Conservation (phyloP, 2,888 invertebrate species). For the Eurytoma californica region DNA sequence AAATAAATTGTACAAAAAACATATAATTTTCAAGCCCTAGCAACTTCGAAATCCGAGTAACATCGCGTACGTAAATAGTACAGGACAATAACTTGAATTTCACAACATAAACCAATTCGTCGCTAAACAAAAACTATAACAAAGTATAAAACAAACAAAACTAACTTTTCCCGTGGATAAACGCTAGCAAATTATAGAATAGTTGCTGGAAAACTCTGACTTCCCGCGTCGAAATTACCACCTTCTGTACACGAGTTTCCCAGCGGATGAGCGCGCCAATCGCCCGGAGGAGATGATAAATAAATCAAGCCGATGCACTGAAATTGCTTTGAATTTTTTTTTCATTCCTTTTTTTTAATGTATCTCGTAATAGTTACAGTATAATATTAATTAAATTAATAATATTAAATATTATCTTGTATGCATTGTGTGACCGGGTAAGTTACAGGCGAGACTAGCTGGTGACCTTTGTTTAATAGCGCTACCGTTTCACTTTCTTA, state of each 20-base stretch:
- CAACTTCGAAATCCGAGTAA: no score
- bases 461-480: slow-evolving; percentile 68
- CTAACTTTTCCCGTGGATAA: no score
- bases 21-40: no score
- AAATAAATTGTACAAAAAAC: no score
- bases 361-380: slow-evolving; percentile 73
- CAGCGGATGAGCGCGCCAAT: not conserved
- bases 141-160: not conserved
- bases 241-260: not conserved
- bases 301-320: slow-evolving; percentile 43
- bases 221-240: slow-evolving; percentile 8
- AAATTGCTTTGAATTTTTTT: slow-evolving; percentile 61
- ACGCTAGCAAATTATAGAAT: no score
- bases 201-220: no score
- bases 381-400: slow-evolving; percentile 74
- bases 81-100: not conserved
- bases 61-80: not conserved
- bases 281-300: slow-evolving; percentile 43
- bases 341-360: slow-evolving; percentile 71
- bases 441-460: slow-evolving; percentile 74
- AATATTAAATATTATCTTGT: slow-evolving; percentile 73
- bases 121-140: slow-evolving; percentile 18
- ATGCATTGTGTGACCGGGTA: slow-evolving; percentile 73
- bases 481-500: slow-evolving; percentile 65
- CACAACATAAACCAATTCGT: not conserved